These are phyloP conservation scores for Scytalopus superciliaris DNA, from an alignment of 2,113 vertebrate species.

Conservation along the genomic window DNA sequence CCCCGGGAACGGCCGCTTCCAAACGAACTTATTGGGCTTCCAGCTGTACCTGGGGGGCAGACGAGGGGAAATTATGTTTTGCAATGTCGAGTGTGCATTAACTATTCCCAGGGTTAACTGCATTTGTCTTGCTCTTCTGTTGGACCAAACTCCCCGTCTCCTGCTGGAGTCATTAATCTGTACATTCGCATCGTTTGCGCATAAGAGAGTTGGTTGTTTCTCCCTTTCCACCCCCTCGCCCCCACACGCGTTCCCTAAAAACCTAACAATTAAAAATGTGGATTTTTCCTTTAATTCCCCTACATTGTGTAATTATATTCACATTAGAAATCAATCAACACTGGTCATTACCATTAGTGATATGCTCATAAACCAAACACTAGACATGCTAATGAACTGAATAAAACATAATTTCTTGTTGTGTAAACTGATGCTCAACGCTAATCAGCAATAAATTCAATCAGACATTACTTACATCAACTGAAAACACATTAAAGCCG, in stretches of 20 bases:
- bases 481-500: conserved; percentile 35
- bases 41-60: neutral
- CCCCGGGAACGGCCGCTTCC: neutral
- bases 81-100: neutral
- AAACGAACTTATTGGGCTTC: neutral
- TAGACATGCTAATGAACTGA: conserved; percentile 31
- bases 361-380: conserved; percentile 40
- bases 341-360: conserved; percentile 45
- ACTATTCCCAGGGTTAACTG: neutral
- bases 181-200: neutral
- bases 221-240: neutral
- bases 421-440: conserved; percentile 41
- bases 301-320: conserved; percentile 69
- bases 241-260: neutral
- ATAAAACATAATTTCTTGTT: conserved; percentile 53
- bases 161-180: conserved; percentile 1
- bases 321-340: conserved; percentile 71
- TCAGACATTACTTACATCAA: conserved; percentile 56
- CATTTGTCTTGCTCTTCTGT: neutral
- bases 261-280: conserved; percentile 34
- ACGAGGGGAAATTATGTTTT: neutral
- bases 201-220: neutral
- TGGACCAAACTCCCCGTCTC: neutral
- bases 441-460: conserved; percentile 62
- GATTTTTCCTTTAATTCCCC: conserved; percentile 22